A percentile compares a stretch with the other conserved stretches of the same genome.
These are phyloP conservation scores for Lacerta bilineata DNA, from an alignment of 2,797 vertebrate genomes.

Conservation along the genomic window DNA sequence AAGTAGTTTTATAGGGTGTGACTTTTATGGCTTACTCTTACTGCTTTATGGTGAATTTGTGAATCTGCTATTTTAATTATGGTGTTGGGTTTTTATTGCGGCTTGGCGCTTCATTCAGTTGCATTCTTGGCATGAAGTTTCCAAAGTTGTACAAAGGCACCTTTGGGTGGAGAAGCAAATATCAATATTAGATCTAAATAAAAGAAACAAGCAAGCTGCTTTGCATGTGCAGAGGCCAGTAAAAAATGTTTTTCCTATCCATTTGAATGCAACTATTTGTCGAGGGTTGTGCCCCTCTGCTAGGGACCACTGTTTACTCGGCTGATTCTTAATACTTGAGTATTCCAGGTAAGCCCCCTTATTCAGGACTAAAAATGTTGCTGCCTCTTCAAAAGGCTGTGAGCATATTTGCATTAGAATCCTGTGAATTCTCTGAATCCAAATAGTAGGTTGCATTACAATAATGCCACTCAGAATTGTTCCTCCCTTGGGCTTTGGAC, in stretches of 20 bases:
- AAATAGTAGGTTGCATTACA: conserved; percentile 36
- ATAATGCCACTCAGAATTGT: conserved; percentile 48
- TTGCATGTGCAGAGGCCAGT: not conserved
- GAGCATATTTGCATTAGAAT: conserved; percentile 45
- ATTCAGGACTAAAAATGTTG: conserved; percentile 33
- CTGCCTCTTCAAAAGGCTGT: conserved; percentile 31
- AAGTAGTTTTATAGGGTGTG: not conserved
- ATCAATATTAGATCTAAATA: not conserved
- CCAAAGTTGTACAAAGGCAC: not conserved
- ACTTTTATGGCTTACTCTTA: not conserved
- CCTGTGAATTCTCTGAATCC: conserved; percentile 32
- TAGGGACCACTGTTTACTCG: not conserved
- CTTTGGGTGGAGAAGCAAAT: not conserved
- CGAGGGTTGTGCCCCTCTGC: fast-evolving
- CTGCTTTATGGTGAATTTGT: not conserved
- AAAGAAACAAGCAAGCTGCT: not conserved
- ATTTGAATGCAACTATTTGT: not conserved
- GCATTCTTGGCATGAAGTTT: not conserved
- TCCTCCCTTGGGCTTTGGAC: conserved; percentile 45
- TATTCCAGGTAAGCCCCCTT: conserved; percentile 21
- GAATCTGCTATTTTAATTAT: not conserved
- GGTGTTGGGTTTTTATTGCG: not conserved
- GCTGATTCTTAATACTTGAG: conserved; percentile 14
- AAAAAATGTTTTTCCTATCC: not conserved
- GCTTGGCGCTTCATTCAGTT: not conserved